Conservation (phyloP, 2,888 invertebrate genomes). For the Nezara viridula region DNA sequence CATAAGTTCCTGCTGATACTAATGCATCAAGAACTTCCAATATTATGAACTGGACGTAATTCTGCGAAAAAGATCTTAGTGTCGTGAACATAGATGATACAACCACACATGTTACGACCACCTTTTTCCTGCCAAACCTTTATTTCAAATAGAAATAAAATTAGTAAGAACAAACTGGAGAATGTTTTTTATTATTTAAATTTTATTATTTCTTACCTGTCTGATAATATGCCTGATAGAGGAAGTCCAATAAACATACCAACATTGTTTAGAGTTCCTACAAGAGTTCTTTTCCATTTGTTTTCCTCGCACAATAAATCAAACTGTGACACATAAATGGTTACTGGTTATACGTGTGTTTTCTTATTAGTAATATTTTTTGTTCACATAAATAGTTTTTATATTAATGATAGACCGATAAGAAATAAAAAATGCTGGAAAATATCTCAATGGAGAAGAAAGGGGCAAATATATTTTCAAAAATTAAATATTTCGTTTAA, state of each 20-base stretch:
- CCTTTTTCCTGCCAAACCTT: constrained; percentile 76
- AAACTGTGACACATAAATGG: constrained; percentile 70
- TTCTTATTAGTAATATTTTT: background rate
- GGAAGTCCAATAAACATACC: constrained; percentile 76
- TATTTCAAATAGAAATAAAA: background rate
- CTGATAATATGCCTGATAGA: constrained; percentile 74
- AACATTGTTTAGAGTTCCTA: constrained; percentile 76
- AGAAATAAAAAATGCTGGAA: no score
- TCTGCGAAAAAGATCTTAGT: constrained; percentile 77
- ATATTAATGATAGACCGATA: no score
- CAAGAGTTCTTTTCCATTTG: constrained; percentile 75
- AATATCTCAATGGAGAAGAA: no score
- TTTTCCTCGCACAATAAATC: constrained; percentile 75
- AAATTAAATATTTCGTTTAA: no score
- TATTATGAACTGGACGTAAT: constrained; percentile 78
- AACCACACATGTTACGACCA: constrained; percentile 74
- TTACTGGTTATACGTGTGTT: background rate
- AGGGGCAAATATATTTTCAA: no score
- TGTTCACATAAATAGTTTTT: background rate
- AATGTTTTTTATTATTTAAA: constrained; percentile 8
- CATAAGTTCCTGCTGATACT: constrained; percentile 79
- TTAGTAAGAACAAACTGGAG: constrained; percentile 33
- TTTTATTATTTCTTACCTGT: constrained; percentile 70
- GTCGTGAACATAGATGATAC: constrained; percentile 78
- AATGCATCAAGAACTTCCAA: constrained; percentile 77